Percentiles rank a stretch among this genome's conserved stretches.
phyloP scores from a whole-genome alignment of 2,113 vertebrate genomes.

The Dolichotis patagonum region DNA sequence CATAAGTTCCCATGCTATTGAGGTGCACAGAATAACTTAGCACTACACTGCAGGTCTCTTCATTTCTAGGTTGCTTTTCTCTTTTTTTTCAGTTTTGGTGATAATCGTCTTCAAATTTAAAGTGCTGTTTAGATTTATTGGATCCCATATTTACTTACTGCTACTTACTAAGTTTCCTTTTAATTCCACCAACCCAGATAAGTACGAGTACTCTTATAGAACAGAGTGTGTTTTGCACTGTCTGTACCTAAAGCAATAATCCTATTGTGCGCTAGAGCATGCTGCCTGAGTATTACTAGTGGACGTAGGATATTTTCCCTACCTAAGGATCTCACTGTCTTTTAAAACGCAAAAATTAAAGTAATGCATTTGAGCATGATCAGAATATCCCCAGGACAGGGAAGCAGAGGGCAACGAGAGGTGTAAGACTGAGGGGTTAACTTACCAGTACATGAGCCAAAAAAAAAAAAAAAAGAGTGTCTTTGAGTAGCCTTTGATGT shows the following conservation, averaged over 20 bases:
- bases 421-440: conserved; percentile 67
- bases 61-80: conserved; percentile 85
- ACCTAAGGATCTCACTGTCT: conserved; percentile 77
- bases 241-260: conserved; percentile 89
- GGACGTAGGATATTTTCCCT: conserved; percentile 82
- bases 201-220: conserved; percentile 79
- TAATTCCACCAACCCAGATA: conserved; percentile 77
- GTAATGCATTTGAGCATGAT: conserved; percentile 82
- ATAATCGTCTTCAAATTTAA: conserved; percentile 85
- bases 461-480: conserved; percentile 68
- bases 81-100: conserved; percentile 86
- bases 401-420: conserved; percentile 51
- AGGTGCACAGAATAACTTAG: conserved; percentile 84
- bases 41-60: conserved; percentile 82
- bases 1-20: conserved; percentile 80
- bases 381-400: conserved; percentile 73
- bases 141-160: conserved; percentile 81
- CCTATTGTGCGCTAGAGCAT: conserved; percentile 86
- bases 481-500: conserved; percentile 63
- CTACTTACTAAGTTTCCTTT: conserved; percentile 85
- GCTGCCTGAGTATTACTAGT: conserved; percentile 85
- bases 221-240: conserved; percentile 84
- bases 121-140: conserved; percentile 85
- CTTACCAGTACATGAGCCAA: conserved; percentile 71
- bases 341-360: conserved; percentile 63